These are phyloP conservation scores for Trichopoda pennipes DNA, from an alignment of 2,888 invertebrate genomes.

Conservation along the genomic window DNA sequence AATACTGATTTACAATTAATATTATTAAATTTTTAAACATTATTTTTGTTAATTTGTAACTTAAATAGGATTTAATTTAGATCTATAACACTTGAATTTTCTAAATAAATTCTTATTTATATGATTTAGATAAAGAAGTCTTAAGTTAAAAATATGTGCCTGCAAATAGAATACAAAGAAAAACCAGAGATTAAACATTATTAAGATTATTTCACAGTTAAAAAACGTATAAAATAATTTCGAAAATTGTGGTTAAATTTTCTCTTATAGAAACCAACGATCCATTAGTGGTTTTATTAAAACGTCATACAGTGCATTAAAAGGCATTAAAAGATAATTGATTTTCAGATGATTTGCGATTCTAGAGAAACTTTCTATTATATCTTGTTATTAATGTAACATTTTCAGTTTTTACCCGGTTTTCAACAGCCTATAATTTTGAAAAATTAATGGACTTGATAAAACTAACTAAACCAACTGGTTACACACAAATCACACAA, in stretches of 20 bases:
- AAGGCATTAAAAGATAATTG: no score
- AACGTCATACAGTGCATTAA: no score
- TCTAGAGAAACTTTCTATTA: no score
- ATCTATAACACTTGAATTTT: constrained; percentile 62
- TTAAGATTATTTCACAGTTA: not conserved
- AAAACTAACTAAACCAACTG: no score
- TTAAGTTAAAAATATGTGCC: constrained; percentile 78
- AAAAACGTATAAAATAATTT: not conserved
- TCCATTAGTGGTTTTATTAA: no score
- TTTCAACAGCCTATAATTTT: no score
- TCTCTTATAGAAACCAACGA: no score
- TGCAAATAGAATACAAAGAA: constrained; percentile 68
- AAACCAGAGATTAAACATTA: not conserved
- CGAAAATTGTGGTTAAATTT: not conserved
- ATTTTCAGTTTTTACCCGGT: no score
- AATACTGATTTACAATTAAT: not conserved
- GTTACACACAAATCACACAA: no score
- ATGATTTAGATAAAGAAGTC: constrained; percentile 68
- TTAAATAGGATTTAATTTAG: constrained; percentile 65
- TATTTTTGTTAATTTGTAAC: constrained; percentile 49
- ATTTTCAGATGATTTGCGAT: no score
- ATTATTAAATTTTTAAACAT: constrained; percentile 54
- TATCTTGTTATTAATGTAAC: no score
- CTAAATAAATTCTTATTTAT: constrained; percentile 42
- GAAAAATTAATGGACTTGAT: no score